Base-by-base conservation (phyloP, 2,888 invertebrate species). In the Sphaerophoria rueppellii region DNA sequence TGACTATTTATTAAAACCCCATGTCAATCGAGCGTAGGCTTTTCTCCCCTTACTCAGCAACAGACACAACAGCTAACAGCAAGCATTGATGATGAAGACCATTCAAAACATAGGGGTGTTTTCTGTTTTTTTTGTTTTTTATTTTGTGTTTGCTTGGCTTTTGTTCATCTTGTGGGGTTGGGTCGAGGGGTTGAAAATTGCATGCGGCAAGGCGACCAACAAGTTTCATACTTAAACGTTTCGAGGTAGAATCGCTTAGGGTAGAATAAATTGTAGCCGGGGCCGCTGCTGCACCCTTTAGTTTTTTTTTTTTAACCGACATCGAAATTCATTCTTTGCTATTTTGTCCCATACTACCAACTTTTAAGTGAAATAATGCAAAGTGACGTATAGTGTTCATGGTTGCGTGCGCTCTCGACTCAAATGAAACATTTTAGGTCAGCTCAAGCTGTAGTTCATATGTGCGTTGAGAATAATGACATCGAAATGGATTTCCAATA, bases 401-500 rank as follows among this genome's bases (percentile, higher is more conserved):
- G 52, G 52, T 34, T 54, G 60, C 24, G 24, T 24, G 24, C 24
- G 24, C 24, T 24, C 24, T 24, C 24, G 24, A 37, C 4, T 2
- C 14, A 67, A 40, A 9, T 48, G 24, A 46, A 60, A 61, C 60
- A 61, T 63, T 46, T 34, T 24, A 35, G 65, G 14, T 24, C 54
- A 43, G 24, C 24, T 43, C 4, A 4, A 46, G n/a, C 57, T 58
- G 40, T 72, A 63, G 24, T 85, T 81, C 85, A 85, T 85, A 81
- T 81, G 77, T 85, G 85, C 76, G 76, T 81, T 77, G 76, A 81
- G 76, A 85, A 85, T 85, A 85, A 85, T 85, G 85, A 81, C 81
- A 81, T 85, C 81, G 69, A 85, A 85, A 85, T 85, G 85, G 85
- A 85, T 85, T 85, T 85, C 85, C 85, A 85, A 85, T 81, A 85